Base-by-base conservation (phyloP, 2,888 invertebrate species). In the Pelosia muscerda region DNA sequence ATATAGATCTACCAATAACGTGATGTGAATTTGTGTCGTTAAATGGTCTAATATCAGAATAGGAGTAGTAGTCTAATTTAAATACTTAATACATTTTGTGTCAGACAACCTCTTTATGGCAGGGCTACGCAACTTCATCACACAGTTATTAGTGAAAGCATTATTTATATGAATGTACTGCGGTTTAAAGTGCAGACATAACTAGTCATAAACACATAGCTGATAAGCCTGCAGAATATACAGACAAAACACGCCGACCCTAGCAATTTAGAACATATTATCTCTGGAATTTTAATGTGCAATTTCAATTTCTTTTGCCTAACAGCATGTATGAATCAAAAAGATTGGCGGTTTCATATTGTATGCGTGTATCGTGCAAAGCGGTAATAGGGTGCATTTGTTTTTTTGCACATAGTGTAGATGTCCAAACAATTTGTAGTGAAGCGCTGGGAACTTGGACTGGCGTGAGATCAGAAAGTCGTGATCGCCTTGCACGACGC, bases 381-480 rank as follows among this genome's bases (percentile, higher is more conserved):
- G 71, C 57, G 67, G 75, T 75, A 72, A 81, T 77, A 77, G 73
- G 73, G 63, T 72, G 69, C 31, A 55, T 72, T 69, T 68, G 76
- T 77, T 81, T 88, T 88, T 86, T 86, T 86, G 83, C 85, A 82
- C 84, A 83, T 82, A 79, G 82, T 77, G 74, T 75, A 73, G 77
- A 82, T 84, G 83, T 82, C 84, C 84, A 83, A 86, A 86, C 86
- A 85, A 88, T 85, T 88, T 88, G 86, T 84, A 84, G 77, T 78
- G 83, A 86, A 84, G 87, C 88, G 88, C 86, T 91, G 89, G 89
- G 91, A 91, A 90, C 84, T 73, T 72, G 73, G 76, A 75, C 75
- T 81, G 84, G 84, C 92, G 90, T 92, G 91, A 88, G 91, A 90
- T 87, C 88, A 82, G 85, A 87, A 86, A 90, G 88, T 92, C 92